A percentile compares a stretch with the other conserved stretches of the same genome.
Conservation (phyloP, 1,140 invertebrate genomes). For the Drosophila sturtevanti region DNA sequence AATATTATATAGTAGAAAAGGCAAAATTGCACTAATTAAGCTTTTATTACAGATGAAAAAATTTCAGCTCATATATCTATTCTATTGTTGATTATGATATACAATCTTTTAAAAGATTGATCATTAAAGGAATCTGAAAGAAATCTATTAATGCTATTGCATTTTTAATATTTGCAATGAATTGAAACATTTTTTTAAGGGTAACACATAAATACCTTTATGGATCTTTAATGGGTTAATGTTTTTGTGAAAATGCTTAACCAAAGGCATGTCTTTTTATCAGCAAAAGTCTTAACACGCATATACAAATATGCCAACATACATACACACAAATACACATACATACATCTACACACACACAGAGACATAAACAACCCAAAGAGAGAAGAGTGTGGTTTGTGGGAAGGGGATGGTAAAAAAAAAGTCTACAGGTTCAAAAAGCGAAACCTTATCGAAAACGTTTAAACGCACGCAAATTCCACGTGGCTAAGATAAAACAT, state of each 20-base stretch:
- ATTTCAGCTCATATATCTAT: no score
- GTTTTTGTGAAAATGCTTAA: constrained; percentile 63
- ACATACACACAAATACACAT: constrained; percentile 21
- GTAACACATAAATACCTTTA: background rate
- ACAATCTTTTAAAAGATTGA: no score
- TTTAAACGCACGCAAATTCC: constrained; percentile 80
- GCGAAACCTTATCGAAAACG: constrained; percentile 79
- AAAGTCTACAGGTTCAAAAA: constrained; percentile 71
- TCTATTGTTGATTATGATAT: no score
- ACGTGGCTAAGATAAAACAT: constrained; percentile 79
- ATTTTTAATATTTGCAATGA: background rate
- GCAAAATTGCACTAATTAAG: no score
- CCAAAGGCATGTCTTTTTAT: constrained; percentile 73
- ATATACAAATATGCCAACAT: constrained; percentile 69
- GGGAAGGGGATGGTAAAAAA: constrained; percentile 1
- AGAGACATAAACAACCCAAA: constrained; percentile 50
- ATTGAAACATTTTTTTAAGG: background rate
- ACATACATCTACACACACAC: constrained; percentile 27
- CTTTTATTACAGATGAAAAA: no score
- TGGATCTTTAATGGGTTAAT: constrained; percentile 49
- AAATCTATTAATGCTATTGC: no score
- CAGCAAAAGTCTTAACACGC: constrained; percentile 77
- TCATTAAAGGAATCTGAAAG: no score
- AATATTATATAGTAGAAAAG: no score
- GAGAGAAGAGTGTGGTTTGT: background rate